Evolutionary conservation across 1,140 invertebrate species (phyloP), one percentile per base, ranked within the genome.

Genomic region (Drosophila miranda): DNA sequence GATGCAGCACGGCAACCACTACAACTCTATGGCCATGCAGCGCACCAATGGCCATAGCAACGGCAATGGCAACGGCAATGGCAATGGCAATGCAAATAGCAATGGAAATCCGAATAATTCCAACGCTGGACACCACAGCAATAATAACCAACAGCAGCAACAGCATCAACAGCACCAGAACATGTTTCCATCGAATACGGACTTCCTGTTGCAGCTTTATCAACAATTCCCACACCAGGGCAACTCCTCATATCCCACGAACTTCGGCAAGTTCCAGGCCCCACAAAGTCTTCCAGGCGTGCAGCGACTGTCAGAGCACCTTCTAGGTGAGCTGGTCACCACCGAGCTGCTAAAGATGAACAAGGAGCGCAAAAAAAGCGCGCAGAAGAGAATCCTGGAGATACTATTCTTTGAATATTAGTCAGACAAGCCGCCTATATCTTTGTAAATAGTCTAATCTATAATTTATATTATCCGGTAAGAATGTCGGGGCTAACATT

Each of bases 401-500:
- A 89, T 91, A 72, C 77, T 91, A 19, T 91, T 91, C 53, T 91
- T 91, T 41, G 90, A 91, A 41, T 90, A 91, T 72, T 90, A 63
- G 72, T 45, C 38, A 59, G 55, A 56, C 63, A 62, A 46, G 49
- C 19, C n/a, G 23, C 34, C 0, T 63, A 43, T 42, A 19, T 54
- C 9, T 51, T 21, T 80, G 72, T 84, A 77, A 41, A 86, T 77
- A 87, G 13, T 75, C 48, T 73, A 70, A 69, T 50, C n/a, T 59
- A 59, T 50, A 28, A 30, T 19, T 57, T 75, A 51, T 56, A 13
- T 50, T 46, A 72, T 50, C 28, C 21, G 34, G 50, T 55, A 48
- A 26, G 34, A 30, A 16, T 16, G 26, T 50, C 43, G 46, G 28
- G 44, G 60, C 55, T 60, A 30, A 50, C 61, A 38, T 38, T 13